phyloP scores from a whole-genome alignment of 1,140 invertebrate species.

The Trichonephila inaurata region DNA sequence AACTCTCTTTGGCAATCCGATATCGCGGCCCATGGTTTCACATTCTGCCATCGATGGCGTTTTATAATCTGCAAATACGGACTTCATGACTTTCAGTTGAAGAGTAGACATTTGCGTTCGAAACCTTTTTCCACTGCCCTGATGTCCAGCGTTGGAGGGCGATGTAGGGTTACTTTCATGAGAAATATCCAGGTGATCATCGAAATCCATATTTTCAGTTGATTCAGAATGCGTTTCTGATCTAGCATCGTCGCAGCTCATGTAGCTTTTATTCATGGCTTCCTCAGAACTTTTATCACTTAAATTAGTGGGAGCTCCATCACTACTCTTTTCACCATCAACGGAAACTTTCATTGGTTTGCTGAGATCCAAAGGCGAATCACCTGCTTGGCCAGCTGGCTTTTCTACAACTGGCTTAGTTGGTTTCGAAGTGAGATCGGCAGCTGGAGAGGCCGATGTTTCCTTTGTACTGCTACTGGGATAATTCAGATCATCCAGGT shows the following conservation, averaged over 20 bases:
- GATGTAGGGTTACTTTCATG: constrained; percentile 89
- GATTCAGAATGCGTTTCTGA: constrained; percentile 81
- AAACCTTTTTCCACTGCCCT: constrained; percentile 87
- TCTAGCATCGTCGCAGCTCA: constrained; percentile 79
- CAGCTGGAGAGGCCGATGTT: constrained; percentile 71
- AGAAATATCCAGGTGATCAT: constrained; percentile 83
- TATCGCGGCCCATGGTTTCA: constrained; percentile 94
- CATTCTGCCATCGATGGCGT: constrained; percentile 99
- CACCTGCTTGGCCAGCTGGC: constrained; percentile 79
- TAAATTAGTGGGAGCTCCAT: constrained; percentile 74
- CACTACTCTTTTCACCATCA: constrained; percentile 67
- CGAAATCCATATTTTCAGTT: constrained; percentile 80
- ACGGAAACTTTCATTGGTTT: constrained; percentile 73
- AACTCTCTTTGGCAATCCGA: constrained; percentile 94
- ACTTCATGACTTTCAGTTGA: constrained; percentile 97
- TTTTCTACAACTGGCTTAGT: constrained; percentile 36
- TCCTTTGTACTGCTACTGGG: constrained; percentile 37
- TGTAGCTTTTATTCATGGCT: constrained; percentile 66
- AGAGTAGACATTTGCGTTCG: constrained; percentile 91
- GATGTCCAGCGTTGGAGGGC: constrained; percentile 80
- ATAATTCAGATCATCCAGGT: constrained; percentile 89
- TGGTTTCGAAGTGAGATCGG: constrained; percentile 79
- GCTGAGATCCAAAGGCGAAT: constrained; percentile 92
- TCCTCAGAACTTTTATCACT: constrained; percentile 78
- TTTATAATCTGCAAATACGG: constrained; percentile 96